phyloP scores from a whole-genome alignment of 2,113 vertebrate genomes.

The Sylvia atricapilla region DNA sequence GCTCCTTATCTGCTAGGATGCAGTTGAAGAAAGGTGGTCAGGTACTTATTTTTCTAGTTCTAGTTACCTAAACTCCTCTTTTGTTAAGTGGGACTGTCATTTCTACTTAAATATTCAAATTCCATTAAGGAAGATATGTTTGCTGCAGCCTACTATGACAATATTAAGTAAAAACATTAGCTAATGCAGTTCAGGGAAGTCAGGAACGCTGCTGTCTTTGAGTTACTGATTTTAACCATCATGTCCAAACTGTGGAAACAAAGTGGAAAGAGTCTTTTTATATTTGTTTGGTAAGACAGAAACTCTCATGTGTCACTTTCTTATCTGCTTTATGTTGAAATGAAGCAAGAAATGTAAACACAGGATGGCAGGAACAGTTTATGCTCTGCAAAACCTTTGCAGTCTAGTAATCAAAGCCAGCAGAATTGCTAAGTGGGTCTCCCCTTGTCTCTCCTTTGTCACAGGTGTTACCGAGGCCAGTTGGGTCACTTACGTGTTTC shows the following conservation, averaged over 20 bases:
- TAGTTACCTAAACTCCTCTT: neutral
- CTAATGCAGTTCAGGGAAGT: neutral
- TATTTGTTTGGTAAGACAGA: neutral
- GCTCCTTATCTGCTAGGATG: neutral
- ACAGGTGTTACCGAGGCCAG: neutral
- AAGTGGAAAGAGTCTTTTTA: neutral
- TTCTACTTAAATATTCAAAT: neutral
- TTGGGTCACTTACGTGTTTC: slow-evolving; percentile 73
- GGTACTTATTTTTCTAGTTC: neutral
- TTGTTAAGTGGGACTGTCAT: neutral
- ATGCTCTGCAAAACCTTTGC: neutral
- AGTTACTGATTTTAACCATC: neutral
- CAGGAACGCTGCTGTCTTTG: neutral
- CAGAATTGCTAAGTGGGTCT: neutral
- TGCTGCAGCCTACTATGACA: neutral
- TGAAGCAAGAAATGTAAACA: neutral
- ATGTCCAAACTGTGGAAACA: neutral
- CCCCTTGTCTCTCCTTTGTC: neutral
- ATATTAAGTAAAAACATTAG: neutral
- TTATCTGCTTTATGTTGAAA: neutral
- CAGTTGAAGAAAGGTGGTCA: neutral
- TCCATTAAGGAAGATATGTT: neutral
- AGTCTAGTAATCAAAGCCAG: neutral
- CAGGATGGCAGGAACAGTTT: neutral
- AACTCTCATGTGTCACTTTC: neutral